Conservation (phyloP, 2,888 invertebrate genomes). For the Cheilosia vulpina region DNA sequence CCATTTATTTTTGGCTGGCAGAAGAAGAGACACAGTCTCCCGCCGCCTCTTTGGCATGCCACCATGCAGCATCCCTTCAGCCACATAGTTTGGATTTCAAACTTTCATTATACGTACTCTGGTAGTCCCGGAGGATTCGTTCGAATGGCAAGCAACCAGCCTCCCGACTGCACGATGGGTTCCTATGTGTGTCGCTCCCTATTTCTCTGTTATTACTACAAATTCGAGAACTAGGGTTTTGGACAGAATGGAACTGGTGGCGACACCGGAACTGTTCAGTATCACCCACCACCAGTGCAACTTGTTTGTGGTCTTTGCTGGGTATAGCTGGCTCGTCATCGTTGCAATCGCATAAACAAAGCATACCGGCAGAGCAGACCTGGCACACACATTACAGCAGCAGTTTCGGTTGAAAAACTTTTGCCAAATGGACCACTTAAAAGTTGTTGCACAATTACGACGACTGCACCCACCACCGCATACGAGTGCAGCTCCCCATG, state of each 20-base stretch:
- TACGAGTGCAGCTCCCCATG: background rate
- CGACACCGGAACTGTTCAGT: conserved; percentile 29
- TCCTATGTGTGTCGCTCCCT: conserved; percentile 47
- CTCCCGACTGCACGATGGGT: conserved; percentile 36
- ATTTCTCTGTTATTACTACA: conserved; percentile 63
- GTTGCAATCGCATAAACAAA: conserved; percentile 42
- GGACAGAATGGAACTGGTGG: conserved; percentile 1
- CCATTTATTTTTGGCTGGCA: conserved; percentile 69
- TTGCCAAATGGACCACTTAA: conserved; percentile 74
- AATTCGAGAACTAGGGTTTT: conserved; percentile 53
- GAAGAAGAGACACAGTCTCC: background rate
- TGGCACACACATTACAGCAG: conserved; percentile 50
- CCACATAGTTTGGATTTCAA: conserved; percentile 67
- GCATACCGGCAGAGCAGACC: conserved; percentile 20
- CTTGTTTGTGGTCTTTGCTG: conserved; percentile 63
- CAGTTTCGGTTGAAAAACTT: conserved; percentile 71
- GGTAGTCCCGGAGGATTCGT: conserved; percentile 25
- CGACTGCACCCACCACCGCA: conserved; percentile 21
- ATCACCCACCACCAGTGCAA: conserved; percentile 39
- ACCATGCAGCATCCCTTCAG: conserved; percentile 21
- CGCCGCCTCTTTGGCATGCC: background rate
- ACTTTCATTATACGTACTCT: conserved; percentile 50
- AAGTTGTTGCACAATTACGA: conserved; percentile 72
- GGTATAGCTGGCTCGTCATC: conserved; percentile 19
- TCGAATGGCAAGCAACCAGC: conserved; percentile 36